Evolutionary conservation across 1,140 invertebrate genomes (phyloP), one percentile per base, ranked within the genome.

Genomic region (Solenopsis invicta): DNA sequence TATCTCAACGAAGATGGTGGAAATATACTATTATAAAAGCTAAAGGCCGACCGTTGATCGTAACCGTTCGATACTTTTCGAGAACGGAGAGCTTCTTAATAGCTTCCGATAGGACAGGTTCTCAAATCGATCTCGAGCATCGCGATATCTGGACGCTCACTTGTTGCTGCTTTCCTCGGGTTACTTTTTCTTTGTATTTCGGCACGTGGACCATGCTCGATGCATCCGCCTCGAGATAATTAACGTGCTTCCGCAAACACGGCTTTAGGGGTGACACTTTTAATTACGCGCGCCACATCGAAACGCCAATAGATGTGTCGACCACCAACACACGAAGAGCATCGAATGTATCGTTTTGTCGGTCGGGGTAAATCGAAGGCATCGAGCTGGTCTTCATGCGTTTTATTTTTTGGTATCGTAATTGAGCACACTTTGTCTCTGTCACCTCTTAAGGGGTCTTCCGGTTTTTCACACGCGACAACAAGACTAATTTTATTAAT

Each of bases 131-230:
- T 12, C 45, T 24, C 50, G 74, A 67, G 48, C 21, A 45, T 59
- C 45, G 66, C 86, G 59, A 50, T 50, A 80, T 67, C 21, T 29
- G 29, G 50, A 52, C 29, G 41, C 5, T 88, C 81, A 74, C 88
- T 86, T 86, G 87, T 89, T 89, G 87, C 87, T 74, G 50, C 56
- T 10, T 41, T 74, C 4, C 4, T 52, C 24, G 18, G 24, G 16
- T 18, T 45, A 24, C 74, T 45, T 85, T 59, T 54, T 37, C 16
- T 29, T n/a, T 13, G 10, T 56, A 50, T 64, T 69, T 76, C 8
- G 24, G 52, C 37, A 45, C 34, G 34, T 29, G 50, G 56, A 52
- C 54, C 18, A 13, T n/a, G 29, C 50, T 48, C n/a, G 18, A 6
- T 50, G 18, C 18, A 4, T 24, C 2, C 10, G 61, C 12, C 54